Conservation (phyloP, 2,797 vertebrate genomes). For the Poeciliopsis gracilis region DNA sequence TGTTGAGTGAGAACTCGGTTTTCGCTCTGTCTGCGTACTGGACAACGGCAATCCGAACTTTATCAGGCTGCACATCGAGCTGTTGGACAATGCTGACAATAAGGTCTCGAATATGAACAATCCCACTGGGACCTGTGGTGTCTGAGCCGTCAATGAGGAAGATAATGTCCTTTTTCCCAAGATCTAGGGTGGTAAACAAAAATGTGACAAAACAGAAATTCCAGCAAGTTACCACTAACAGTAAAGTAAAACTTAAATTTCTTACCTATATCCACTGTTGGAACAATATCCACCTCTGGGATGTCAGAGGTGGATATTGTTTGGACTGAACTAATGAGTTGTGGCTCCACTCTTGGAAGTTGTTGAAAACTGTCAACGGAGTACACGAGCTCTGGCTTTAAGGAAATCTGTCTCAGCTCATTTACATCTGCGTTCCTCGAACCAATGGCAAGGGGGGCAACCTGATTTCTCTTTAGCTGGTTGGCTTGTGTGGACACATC, state of each 20-base stretch:
- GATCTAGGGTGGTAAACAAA: constrained; percentile 27
- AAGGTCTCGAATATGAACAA: constrained; percentile 92
- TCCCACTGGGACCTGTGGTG: constrained; percentile 67
- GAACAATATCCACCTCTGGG: too few species aligned
- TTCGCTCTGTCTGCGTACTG: constrained; percentile 87
- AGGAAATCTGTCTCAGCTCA: constrained; percentile 87
- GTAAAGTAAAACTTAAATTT: constrained; percentile 2
- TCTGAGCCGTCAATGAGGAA: constrained; percentile 95
- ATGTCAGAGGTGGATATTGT: constrained; percentile 78
- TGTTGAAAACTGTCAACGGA: constrained; percentile 86
- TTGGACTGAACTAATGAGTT: constrained; percentile 84
- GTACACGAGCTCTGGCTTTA: constrained; percentile 85
- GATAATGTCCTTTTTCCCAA: constrained; percentile 88
- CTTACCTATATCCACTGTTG: constrained; percentile 60
- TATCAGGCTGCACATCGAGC: constrained; percentile 85
- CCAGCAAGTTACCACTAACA: neutral
- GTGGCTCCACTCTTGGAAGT: constrained; percentile 83
- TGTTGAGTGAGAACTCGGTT: constrained; percentile 89
- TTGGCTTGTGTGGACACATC: constrained; percentile 83
- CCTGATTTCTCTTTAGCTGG: constrained; percentile 84
- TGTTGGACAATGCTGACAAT: constrained; percentile 85
- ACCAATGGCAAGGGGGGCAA: constrained; percentile 88
- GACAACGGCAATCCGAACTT: constrained; percentile 87
- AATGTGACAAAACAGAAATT: neutral
- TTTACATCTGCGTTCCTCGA: constrained; percentile 80